These are phyloP conservation scores for Sebastes variabilis DNA, from an alignment of 2,797 vertebrate species.

Conservation along the genomic window DNA sequence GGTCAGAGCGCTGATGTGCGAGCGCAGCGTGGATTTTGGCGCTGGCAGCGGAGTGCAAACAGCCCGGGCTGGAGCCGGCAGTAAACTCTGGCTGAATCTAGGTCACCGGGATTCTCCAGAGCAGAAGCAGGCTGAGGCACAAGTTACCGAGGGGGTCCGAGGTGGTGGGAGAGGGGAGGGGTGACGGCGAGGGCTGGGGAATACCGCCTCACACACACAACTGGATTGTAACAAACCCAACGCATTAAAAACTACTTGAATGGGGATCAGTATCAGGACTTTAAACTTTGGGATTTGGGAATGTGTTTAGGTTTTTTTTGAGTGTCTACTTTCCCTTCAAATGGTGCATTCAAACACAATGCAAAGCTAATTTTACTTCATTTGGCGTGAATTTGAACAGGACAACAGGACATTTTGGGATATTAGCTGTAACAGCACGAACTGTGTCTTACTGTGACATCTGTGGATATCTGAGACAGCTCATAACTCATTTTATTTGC, in stretches of 20 bases:
- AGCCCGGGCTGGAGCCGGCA: conserved; percentile 75
- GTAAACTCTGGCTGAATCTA: conserved; percentile 86
- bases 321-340: background rate
- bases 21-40: conserved; percentile 78
- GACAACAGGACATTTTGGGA: background rate
- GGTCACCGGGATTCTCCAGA: conserved; percentile 88
- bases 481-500: background rate
- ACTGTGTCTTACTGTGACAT: background rate
- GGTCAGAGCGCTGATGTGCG: conserved; percentile 85
- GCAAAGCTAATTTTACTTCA: background rate
- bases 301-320: background rate
- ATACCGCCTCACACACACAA: conserved; percentile 3
- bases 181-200: background rate
- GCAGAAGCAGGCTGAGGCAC: conserved; percentile 77
- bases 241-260: background rate
- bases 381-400: too few relatives aligned
- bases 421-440: background rate
- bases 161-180: background rate
- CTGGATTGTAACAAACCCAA: background rate
- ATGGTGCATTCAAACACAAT: background rate
- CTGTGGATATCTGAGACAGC: background rate
- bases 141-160: conserved; percentile 31
- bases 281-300: background rate
- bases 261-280: background rate
- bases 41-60: conserved; percentile 65